phyloP scores from a whole-genome alignment of 2,113 vertebrate genomes.

The Brachyhypopomus gauderio region DNA sequence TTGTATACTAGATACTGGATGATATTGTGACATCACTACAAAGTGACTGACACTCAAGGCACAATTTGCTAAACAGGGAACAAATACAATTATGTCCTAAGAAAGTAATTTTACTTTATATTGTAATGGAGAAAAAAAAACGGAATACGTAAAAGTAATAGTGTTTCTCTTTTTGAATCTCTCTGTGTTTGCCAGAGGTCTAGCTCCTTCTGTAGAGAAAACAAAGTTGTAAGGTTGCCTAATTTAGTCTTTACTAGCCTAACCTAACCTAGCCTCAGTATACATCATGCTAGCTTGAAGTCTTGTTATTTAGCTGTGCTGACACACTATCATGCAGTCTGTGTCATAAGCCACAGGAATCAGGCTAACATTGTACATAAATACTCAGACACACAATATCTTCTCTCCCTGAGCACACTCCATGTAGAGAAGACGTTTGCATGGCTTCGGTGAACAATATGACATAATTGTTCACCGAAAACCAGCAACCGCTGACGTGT shows the following conservation, averaged over 20 bases:
- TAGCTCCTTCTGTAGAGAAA: too few relatives aligned
- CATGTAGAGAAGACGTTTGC: not conserved
- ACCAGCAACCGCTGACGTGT: not conserved
- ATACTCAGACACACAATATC: not conserved
- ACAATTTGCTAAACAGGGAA: too few relatives aligned
- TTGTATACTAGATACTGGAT: too few relatives aligned
- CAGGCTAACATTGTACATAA: not conserved
- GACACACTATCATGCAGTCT: conserved; percentile 20
- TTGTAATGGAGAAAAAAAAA: too few relatives aligned
- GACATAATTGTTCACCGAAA: not conserved
- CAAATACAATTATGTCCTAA: too few relatives aligned
- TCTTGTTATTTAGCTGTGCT: not conserved
- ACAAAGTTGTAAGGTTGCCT: too few relatives aligned
- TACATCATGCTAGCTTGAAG: conserved; percentile 1
- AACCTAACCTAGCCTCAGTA: not conserved
- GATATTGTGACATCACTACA: too few relatives aligned
- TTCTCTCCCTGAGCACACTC: not conserved
- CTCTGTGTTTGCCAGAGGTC: not conserved
- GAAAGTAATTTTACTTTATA: too few relatives aligned
- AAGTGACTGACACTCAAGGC: too few relatives aligned
- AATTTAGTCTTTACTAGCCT: not conserved
- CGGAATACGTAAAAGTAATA: not conserved
- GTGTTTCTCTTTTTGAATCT: not conserved
- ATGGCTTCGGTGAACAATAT: not conserved
- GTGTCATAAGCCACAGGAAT: conserved; percentile 6